Base-by-base conservation (phyloP, 2,797 vertebrate genomes). In the Meda fulgida region DNA sequence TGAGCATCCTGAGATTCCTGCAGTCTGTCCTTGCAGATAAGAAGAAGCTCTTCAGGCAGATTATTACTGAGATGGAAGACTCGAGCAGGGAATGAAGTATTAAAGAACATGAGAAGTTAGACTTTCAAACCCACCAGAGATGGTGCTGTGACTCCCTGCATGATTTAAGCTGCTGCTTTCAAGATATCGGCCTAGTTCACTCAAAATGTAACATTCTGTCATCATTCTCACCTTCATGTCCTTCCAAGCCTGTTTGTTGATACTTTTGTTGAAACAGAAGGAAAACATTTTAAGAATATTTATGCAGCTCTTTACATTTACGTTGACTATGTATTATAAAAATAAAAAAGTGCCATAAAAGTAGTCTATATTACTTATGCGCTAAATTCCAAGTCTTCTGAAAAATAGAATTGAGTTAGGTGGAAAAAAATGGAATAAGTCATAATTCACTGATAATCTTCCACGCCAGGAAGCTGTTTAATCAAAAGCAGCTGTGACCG, bases 1-100 rank as follows among this genome's bases (percentile, higher is more conserved):
- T 67, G 46, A 48, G 84, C 51, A 21, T 77, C 66, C 63, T 80
- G 55, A 73, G 40, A 26, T 80, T 69, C 55, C 55, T 80, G 55
- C 67, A 71, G 66, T 78, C 67, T 85, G 84, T 80, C 84, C 40
- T 85, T 69, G 72, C 53, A 70, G 80, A 86, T 78, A 78, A 78
- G 67, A 78, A 78, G 67, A 85, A 69, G 40, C 83, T 72, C 66
- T 86, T 71, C 51, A 51, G 23, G 71, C 85, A 78, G 65, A 82
- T 83, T 78, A 78, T 83, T 82, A 19, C 53, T 29, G 73, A 78
- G 65, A 70, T 77, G 73, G 75, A 71, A 82, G 73, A n/a, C 36
- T 77, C 36, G 2, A 84, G 75, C 38, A 48, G 51, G 26, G 66
- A 73, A n/a, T 85, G 43, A 80, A 85, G 55, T 80, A 70, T 69